Evolutionary conservation across 2,113 vertebrate species (phyloP).

Genomic region (Xiphophorus maculatus): DNA sequence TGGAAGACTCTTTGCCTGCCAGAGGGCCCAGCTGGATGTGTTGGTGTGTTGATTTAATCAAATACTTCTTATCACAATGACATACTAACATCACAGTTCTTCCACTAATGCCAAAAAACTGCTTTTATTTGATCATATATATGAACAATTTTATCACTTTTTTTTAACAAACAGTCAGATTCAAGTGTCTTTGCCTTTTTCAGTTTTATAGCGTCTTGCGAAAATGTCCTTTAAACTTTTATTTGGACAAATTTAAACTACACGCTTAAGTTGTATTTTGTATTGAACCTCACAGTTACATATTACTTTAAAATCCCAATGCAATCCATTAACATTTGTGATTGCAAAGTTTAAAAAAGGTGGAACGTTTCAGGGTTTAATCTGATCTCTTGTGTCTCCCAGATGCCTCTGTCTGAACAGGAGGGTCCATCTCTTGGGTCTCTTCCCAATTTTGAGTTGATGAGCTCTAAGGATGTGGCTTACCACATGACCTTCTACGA

Average conservation of each 20-base stretch:
- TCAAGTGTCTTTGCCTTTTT: not conserved
- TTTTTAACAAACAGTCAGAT: not conserved
- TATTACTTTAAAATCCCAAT: not conserved
- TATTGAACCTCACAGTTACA: not conserved
- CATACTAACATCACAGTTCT: too few relatives aligned
- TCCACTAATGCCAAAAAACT: not conserved
- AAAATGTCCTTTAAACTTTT: too few relatives aligned
- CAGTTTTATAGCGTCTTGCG: too few relatives aligned
- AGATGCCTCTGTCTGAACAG: slow-evolving; percentile 94
- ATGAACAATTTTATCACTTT: not conserved
- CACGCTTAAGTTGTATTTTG: too few relatives aligned
- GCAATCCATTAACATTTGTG: not conserved
- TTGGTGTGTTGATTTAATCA: slow-evolving; percentile 83
- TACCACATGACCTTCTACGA: slow-evolving; percentile 96
- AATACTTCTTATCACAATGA: not conserved
- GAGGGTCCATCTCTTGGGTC: slow-evolving; percentile 91
- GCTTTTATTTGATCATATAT: not conserved
- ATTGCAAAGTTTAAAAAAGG: not conserved
- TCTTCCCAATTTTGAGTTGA: slow-evolving; percentile 90
- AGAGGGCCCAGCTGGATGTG: slow-evolving; percentile 92
- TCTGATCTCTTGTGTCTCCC: slow-evolving; percentile 22
- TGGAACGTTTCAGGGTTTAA: not conserved
- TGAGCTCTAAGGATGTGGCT: slow-evolving; percentile 97
- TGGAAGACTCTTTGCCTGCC: slow-evolving; percentile 92
- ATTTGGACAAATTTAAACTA: too few relatives aligned